Evolutionary conservation across 2,797 vertebrate species (phyloP).

Genomic region (Gambusia yucatana): DNA sequence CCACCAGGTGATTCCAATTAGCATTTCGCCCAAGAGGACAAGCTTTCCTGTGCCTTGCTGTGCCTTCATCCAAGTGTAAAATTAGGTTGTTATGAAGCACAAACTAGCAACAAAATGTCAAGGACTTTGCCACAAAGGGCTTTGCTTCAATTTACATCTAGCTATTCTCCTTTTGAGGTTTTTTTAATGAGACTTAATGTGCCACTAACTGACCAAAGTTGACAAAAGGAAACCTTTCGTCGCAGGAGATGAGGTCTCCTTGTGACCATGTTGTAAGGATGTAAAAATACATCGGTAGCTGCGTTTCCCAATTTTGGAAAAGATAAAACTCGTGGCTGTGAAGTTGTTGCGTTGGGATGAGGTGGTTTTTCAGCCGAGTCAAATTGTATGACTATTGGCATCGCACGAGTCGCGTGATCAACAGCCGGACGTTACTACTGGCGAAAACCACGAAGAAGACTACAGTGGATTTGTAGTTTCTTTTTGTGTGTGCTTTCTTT

Average conservation of each 20-base stretch:
- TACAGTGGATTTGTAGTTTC: too few relatives aligned
- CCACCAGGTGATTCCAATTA: conserved; percentile 84
- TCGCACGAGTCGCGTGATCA: too few relatives aligned
- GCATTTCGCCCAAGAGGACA: conserved; percentile 51
- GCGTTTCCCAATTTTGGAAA: too few relatives aligned
- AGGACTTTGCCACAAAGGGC: conserved; percentile 7
- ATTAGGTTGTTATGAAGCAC: conserved; percentile 65
- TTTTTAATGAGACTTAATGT: neutral
- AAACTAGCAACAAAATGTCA: conserved; percentile 25
- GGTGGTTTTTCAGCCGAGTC: too few relatives aligned
- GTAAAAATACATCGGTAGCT: neutral
- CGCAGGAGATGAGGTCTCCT: neutral
- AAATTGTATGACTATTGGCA: too few relatives aligned
- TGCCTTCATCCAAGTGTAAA: conserved; percentile 78
- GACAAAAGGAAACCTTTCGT: neutral
- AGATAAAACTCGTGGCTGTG: too few relatives aligned
- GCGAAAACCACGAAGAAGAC: too few relatives aligned
- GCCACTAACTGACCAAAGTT: neutral
- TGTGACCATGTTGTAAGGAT: neutral
- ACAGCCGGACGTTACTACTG: too few relatives aligned
- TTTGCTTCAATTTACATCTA: too few relatives aligned
- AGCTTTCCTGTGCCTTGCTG: conserved; percentile 61
- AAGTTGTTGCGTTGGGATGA: too few relatives aligned
- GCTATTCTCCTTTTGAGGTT: neutral
- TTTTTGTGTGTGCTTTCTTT: too few relatives aligned